phyloP scores from a whole-genome alignment of 2,888 invertebrate genomes.

The Entomobrya proxima region DNA sequence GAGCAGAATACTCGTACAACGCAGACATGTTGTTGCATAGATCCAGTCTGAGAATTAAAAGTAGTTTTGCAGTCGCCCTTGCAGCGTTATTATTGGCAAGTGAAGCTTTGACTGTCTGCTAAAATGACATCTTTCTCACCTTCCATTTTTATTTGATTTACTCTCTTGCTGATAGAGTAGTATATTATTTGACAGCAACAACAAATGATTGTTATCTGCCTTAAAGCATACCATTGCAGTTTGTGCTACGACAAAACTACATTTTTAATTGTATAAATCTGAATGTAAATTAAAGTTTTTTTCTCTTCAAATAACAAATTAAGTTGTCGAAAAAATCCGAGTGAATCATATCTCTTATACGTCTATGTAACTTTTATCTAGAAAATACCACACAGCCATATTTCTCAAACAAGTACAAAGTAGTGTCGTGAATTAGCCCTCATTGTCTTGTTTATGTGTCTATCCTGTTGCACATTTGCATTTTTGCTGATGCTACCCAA shows the following conservation, averaged over 20 bases:
- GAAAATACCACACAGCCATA: neutral
- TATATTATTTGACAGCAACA: neutral
- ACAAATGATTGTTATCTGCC: neutral
- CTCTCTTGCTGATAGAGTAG: neutral
- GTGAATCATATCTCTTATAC: slow-evolving; percentile 3
- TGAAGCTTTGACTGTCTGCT: neutral
- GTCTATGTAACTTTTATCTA: neutral
- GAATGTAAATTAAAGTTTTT: neutral
- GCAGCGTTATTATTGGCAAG: neutral
- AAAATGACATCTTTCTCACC: neutral
- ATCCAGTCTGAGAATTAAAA: no score
- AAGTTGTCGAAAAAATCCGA: slow-evolving; percentile 5
- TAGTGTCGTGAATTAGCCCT: neutral
- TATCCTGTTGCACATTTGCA: neutral
- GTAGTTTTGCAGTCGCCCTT: neutral
- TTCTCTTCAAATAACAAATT: slow-evolving; percentile 21
- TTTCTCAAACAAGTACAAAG: no score
- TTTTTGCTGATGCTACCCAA: neutral
- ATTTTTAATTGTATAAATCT: slow-evolving; percentile 13
- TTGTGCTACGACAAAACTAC: neutral
- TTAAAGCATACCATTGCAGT: neutral
- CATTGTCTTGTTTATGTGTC: neutral
- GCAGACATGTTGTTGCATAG: neutral
- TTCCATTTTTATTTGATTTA: neutral
- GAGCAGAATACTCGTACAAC: neutral